Percentiles rank a stretch among this genome's conserved stretches.
Conservation (phyloP, 2,797 vertebrate species). For the Parauchenoglanis punctatus region DNA sequence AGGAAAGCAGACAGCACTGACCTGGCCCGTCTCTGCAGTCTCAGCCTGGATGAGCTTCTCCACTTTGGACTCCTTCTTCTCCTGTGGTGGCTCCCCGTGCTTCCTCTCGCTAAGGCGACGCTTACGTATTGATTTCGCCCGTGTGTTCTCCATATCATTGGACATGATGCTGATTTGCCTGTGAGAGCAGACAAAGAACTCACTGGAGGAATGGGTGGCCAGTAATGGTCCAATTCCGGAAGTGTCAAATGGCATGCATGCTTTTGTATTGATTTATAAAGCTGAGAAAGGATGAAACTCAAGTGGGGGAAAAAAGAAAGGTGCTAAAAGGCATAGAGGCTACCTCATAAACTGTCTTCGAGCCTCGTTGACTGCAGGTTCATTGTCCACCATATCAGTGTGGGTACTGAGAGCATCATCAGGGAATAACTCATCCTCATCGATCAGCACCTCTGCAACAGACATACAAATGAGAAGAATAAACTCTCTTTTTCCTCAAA, state of each 20-base stretch:
- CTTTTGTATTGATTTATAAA: not conserved
- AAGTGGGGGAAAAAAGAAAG: not conserved
- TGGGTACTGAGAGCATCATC: slow-evolving; percentile 91
- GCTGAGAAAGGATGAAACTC: not conserved
- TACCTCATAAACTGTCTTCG: slow-evolving; percentile 92
- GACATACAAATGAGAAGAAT: slow-evolving; percentile 9
- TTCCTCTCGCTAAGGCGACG: slow-evolving; percentile 78
- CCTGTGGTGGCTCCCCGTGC: slow-evolving; percentile 61
- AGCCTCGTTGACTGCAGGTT: slow-evolving; percentile 83
- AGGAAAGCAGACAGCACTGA: slow-evolving; percentile 45
- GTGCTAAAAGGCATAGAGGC: not conserved
- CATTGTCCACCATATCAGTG: slow-evolving; percentile 84
- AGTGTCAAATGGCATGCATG: not conserved
- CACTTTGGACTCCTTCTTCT: slow-evolving; percentile 68
- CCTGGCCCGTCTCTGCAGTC: slow-evolving; percentile 81
- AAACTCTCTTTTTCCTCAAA: not conserved
- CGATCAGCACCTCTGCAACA: slow-evolving; percentile 68
- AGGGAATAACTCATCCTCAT: slow-evolving; percentile 80
- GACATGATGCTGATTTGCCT: slow-evolving; percentile 92
- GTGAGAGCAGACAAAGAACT: slow-evolving; percentile 13
- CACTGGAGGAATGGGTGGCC: not conserved
- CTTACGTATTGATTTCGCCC: slow-evolving; percentile 74
- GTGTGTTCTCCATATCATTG: slow-evolving; percentile 80
- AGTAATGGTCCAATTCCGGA: not conserved
- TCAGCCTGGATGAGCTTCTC: slow-evolving; percentile 86